These are phyloP conservation scores for Protosalanx chinensis DNA, from an alignment of 2,797 vertebrate species.

Conservation along the genomic window DNA sequence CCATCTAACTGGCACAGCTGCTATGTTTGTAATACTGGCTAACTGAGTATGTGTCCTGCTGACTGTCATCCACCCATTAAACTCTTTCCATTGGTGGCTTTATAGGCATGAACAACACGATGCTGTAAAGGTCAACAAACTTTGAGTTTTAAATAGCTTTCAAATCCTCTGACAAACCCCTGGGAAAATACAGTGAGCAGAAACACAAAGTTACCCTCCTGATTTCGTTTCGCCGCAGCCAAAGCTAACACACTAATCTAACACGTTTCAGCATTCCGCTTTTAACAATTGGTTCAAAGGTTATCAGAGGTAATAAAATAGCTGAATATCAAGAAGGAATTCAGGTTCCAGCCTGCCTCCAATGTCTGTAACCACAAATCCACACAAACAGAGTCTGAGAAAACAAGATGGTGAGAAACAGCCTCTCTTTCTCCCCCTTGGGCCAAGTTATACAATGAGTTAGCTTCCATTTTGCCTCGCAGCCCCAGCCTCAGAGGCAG, in stretches of 20 bases:
- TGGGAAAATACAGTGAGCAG: constrained; percentile 24
- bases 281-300: constrained; percentile 7
- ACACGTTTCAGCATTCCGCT: constrained; percentile 31
- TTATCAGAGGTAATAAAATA: constrained; percentile 31
- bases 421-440: constrained; percentile 29
- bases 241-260: constrained; percentile 41
- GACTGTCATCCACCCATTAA: neutral
- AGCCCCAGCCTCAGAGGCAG: constrained; percentile 26
- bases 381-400: neutral
- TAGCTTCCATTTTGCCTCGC: constrained; percentile 46
- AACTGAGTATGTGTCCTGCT: neutral
- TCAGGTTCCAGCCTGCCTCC: neutral
- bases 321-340: constrained; percentile 30
- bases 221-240: constrained; percentile 34
- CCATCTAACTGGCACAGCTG: no score
- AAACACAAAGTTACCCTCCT: constrained; percentile 12
- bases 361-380: neutral
- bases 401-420: neutral
- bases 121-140: neutral
- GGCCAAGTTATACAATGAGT: constrained; percentile 46
- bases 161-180: constrained; percentile 13
- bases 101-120: neutral
- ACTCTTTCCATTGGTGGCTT: neutral
- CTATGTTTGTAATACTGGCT: no score
- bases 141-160: neutral